Base-by-base conservation (phyloP, 2,113 vertebrate species). In the Takifugu flavidus region DNA sequence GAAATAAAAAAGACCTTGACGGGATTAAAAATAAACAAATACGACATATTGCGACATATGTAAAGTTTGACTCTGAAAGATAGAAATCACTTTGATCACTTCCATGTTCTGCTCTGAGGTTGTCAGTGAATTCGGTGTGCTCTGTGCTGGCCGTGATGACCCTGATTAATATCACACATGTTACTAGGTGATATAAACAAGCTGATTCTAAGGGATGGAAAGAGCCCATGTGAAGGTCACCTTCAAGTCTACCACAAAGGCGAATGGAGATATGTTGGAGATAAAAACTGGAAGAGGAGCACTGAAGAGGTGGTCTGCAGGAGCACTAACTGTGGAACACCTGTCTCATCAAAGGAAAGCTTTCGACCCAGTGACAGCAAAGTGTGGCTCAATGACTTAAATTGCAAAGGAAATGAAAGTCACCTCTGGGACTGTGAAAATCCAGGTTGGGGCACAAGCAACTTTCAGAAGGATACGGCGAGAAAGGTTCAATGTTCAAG, bases 301-400 rank as follows among this genome's bases (percentile, higher is more conserved):
- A 84, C 72, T 0, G 72, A 65, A 2, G 0, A 53, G 0, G 88
- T 90, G 27, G 78, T 78, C 34, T 91, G 90, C 70, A 65, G 2
- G 2, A 80, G 47, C 45, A 29, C 62, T 4, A 31, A 57, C 45
- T 87, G 87, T 13, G 87, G 87, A 3, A 0, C 0, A 0, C 25
- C 1, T 0, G 0, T 10, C 13, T 0, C 11, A 0, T 0, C 0
- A 0, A 0, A 0, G 4, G 0, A 29, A 0, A 1, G 0, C 0
- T 0, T 0, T 0, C 13, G 3, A 1, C 0, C 1, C 3, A 0
- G 0, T 0, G 0, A 1, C 0, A 0, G 2, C 3, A 0, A 0
- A 0, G 46, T 82, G 3, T 82, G 75, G 86, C 62, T 89, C 49
- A 70, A 82, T 11, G 65, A 84, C 0, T 1, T 87, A 1, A 1